Evolutionary conservation across 2,888 invertebrate species (phyloP), one percentile per base, ranked within the genome.

Genomic region (Nezara viridula): DNA sequence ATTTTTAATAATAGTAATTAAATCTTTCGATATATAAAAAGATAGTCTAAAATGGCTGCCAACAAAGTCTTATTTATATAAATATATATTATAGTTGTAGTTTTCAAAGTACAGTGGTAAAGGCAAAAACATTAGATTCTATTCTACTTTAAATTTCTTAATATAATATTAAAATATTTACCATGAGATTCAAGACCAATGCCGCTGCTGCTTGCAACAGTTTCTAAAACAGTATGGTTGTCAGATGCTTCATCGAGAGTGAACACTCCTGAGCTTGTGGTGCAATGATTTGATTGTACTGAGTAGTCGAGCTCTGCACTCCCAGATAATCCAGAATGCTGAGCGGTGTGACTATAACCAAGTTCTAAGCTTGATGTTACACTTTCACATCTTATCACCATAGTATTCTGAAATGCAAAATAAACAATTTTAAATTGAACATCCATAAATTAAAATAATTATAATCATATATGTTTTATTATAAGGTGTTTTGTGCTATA

Each of bases 341-440:
- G 97, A 37, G 97, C 97, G 3, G 97, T 97, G 92, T 97, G 97
- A 91, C 97, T 97, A 92, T 96, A 97, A 88, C 97, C 97, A 90
- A 97, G 93, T 93, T 97, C 97, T 92, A 97, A 93, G 92, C 97
- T 97, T 91, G 97, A 97, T 88, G 96, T 95, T 77, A 96, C 96
- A 86, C 91, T 92, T 55, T 90, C 90, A 73, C 90, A 90, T 47
- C 90, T 24, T 40, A 88, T 81, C 7, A 90, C 90, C 52, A 89
- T 81, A n/a, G 86, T 87, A 27, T 60, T 66, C 90, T 90, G 90
- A 50, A 86, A 73, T 50, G 24, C 86, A 77, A 19, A 55, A 40
- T 77, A 50, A 24, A 47, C 2, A 50, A 77, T 77, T 49, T n/a
- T 86, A n/a, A 21, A 32, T 86, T 49, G 47, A 85, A 86, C 27